These are phyloP conservation scores for Poeciliopsis turrubarensis DNA, from an alignment of 2,113 vertebrate species.

Conservation along the genomic window DNA sequence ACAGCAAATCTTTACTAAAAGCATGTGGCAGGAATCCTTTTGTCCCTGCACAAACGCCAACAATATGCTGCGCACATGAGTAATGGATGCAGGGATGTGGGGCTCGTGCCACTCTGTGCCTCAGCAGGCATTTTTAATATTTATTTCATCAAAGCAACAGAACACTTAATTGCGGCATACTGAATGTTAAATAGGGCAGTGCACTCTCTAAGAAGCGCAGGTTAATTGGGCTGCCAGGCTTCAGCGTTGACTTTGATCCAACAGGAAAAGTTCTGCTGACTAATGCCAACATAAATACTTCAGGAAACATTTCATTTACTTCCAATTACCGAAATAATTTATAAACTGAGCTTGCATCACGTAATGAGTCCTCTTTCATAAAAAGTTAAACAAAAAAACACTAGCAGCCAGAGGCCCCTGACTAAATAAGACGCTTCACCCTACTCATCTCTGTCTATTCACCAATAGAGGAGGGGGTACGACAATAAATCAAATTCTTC, in stretches of 20 bases:
- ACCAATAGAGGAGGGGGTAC: constrained; percentile 44
- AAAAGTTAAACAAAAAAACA: constrained; percentile 19
- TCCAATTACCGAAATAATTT: constrained; percentile 2
- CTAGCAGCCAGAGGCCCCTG: constrained; percentile 33
- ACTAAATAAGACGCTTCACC: constrained; percentile 49
- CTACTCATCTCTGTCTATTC: constrained; percentile 65
- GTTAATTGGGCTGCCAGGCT: constrained; percentile 54
- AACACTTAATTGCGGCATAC: constrained; percentile 53
- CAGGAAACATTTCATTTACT: constrained; percentile 24
- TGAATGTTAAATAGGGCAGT: constrained; percentile 56
- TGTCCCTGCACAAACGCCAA: constrained; percentile 59
- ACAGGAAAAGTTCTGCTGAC: constrained; percentile 43
- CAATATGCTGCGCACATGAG: constrained; percentile 48
- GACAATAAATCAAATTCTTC: constrained; percentile 76
- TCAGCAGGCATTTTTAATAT: constrained; percentile 38
- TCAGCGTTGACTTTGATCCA: constrained; percentile 37
- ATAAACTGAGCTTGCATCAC: constrained; percentile 1
- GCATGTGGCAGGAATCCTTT: constrained; percentile 67
- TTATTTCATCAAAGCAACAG: constrained; percentile 44
- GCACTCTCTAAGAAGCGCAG: constrained; percentile 43
- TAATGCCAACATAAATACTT: constrained; percentile 20
- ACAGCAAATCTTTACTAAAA: constrained; percentile 83
- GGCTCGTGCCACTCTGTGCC: constrained; percentile 30
- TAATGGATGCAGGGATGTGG: constrained; percentile 49
- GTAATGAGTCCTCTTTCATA: not conserved